These are phyloP conservation scores for Leucozona laternaria DNA, from an alignment of 2,888 invertebrate genomes.

Conservation along the genomic window DNA sequence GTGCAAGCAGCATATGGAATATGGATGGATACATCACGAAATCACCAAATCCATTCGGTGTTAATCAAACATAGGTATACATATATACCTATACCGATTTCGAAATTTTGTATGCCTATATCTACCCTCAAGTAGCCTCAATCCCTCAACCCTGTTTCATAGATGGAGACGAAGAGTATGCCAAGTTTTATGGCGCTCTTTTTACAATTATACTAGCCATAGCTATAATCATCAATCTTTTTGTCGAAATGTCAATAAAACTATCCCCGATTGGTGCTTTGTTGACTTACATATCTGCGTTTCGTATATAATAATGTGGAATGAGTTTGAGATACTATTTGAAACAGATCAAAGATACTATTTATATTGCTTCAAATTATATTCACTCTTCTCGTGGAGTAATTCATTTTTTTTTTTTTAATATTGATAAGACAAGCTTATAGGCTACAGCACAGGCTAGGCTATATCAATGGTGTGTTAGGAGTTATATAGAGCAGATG, in stretches of 20 bases:
- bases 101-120: not conserved
- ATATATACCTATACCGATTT: no score
- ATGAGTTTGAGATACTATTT: slow-evolving; percentile 25
- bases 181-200: slow-evolving; percentile 61
- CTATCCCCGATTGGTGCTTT: slow-evolving; percentile 66
- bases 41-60: slow-evolving; percentile 64
- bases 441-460: not conserved
- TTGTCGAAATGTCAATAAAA: slow-evolving; percentile 67
- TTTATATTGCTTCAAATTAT: slow-evolving; percentile 6
- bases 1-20: slow-evolving; percentile 59
- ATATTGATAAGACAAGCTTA: slow-evolving; percentile 51
- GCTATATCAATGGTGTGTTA: not conserved
- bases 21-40: slow-evolving; percentile 60
- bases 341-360: slow-evolving; percentile 56
- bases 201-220: slow-evolving; percentile 16
- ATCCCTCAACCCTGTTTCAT: slow-evolving; percentile 53
- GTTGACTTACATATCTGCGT: slow-evolving; percentile 54
- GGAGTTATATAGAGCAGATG: slow-evolving; percentile 39
- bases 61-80: slow-evolving; percentile 64
- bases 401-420: not conserved
- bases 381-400: slow-evolving; percentile 18
- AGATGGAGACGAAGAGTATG: slow-evolving; percentile 11
- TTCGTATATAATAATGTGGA: slow-evolving; percentile 7
- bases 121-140: slow-evolving; percentile 24
- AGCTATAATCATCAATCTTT: slow-evolving; percentile 70